Evolutionary conservation across 2,888 invertebrate species (phyloP).

Genomic region (Hipparchia sbordonii): DNA sequence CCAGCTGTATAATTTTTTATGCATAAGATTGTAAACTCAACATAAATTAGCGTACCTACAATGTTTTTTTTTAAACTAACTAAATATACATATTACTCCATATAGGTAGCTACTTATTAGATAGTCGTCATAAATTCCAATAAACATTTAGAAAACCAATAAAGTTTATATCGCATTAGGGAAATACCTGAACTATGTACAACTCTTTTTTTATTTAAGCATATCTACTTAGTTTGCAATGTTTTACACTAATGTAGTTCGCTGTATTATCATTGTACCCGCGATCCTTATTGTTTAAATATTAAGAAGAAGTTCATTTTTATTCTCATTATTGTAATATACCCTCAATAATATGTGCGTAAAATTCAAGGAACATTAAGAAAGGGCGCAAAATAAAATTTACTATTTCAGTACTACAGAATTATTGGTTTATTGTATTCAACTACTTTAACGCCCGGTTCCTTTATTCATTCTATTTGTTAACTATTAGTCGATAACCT

Average conservation of each 20-base stretch:
- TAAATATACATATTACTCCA: not conserved
- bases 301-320: not conserved
- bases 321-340: not conserved
- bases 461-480: no score
- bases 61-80: no score
- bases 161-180: conserved; percentile 55
- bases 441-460: no score
- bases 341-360: not conserved
- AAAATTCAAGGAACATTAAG: no score
- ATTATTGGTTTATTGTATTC: no score
- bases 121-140: conserved; percentile 9
- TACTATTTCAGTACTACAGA: not conserved
- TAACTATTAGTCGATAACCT: no score
- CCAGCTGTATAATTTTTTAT: not conserved
- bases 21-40: not conserved
- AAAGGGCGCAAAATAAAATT: not conserved
- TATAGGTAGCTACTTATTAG: not conserved
- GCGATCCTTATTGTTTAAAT: conserved; percentile 16
- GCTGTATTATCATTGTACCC: conserved; percentile 6
- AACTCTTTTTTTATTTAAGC: conserved; percentile 50
- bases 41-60: no score
- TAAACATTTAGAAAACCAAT: conserved; percentile 50
- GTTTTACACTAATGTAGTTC: not conserved
- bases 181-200: conserved; percentile 72
- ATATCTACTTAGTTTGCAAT: conserved; percentile 6